These are phyloP conservation scores for Drosophila novamexicana DNA, from an alignment of 1,140 invertebrate genomes.

Conservation along the genomic window DNA sequence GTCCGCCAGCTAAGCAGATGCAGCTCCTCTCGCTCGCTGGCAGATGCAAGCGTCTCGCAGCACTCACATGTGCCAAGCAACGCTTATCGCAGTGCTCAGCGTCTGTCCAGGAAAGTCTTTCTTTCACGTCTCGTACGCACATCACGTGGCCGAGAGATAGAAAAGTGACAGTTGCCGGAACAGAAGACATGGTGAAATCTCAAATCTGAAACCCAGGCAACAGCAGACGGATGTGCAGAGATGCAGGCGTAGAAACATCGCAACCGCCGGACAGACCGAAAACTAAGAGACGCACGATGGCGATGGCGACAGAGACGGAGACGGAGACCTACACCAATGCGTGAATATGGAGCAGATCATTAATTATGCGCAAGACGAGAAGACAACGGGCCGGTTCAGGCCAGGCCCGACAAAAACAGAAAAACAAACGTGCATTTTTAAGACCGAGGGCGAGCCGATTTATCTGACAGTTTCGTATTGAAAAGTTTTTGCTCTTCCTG, in stretches of 20 bases:
- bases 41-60: constrained; percentile 16
- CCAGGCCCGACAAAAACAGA: constrained; percentile 19
- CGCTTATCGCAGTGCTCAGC: constrained; percentile 43
- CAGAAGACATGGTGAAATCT: constrained; percentile 63
- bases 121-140: constrained; percentile 59
- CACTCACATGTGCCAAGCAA: constrained; percentile 24
- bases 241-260: constrained; percentile 36
- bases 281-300: constrained; percentile 7
- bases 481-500: constrained; percentile 76
- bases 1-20: constrained; percentile 52
- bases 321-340: constrained; percentile 80
- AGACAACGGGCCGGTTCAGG: constrained; percentile 28
- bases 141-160: constrained; percentile 63
- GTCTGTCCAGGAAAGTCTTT: constrained; percentile 67
- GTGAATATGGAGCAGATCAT: constrained; percentile 83
- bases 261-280: constrained; percentile 23
- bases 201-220: constrained; percentile 46
- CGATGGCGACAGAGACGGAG: constrained; percentile 8
- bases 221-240: constrained; percentile 72
- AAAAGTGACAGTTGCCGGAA: constrained; percentile 79
- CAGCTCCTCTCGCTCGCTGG: constrained; percentile 34
- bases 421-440: constrained; percentile 23
- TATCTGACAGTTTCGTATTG: constrained; percentile 79
- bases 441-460: constrained; percentile 54
- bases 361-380: constrained; percentile 73